Conservation (phyloP, 2,113 vertebrate genomes). For the Grus americana region DNA sequence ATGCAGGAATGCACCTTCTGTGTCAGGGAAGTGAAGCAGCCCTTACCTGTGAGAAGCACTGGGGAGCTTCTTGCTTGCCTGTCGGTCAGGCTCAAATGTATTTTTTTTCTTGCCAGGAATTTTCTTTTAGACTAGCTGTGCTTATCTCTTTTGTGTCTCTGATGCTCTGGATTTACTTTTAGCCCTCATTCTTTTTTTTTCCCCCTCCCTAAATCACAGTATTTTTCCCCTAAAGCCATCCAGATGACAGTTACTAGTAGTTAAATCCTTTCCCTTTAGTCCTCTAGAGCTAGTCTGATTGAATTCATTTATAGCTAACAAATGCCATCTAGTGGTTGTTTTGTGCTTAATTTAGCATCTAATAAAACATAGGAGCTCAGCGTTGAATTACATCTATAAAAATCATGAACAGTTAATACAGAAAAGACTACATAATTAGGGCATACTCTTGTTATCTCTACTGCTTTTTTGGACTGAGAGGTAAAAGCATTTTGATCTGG, state of each 20-base stretch:
- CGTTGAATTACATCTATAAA: background rate
- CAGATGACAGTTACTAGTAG: background rate
- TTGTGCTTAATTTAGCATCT: background rate
- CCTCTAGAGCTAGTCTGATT: background rate
- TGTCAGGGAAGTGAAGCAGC: background rate
- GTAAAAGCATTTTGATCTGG: background rate
- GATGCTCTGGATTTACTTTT: background rate
- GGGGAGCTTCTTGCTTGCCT: background rate
- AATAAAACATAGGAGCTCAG: background rate
- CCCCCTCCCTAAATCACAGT: background rate
- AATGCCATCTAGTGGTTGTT: conserved; percentile 60
- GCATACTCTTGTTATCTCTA: background rate
- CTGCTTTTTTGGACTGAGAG: background rate
- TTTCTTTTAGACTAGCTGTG: background rate
- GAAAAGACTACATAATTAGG: background rate
- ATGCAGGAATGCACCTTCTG: background rate
- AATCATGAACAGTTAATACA: background rate
- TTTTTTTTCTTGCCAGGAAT: background rate
- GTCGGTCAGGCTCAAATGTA: background rate
- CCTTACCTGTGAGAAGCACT: background rate
- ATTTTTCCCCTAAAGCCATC: background rate
- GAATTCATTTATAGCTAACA: conserved; percentile 3
- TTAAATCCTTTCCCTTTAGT: background rate
- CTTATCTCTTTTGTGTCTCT: background rate
- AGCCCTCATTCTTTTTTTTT: background rate